Percentiles rank a stretch among this genome's conserved stretches.
phyloP scores from a whole-genome alignment of 2,888 invertebrate species.

The Eilema caniola region DNA sequence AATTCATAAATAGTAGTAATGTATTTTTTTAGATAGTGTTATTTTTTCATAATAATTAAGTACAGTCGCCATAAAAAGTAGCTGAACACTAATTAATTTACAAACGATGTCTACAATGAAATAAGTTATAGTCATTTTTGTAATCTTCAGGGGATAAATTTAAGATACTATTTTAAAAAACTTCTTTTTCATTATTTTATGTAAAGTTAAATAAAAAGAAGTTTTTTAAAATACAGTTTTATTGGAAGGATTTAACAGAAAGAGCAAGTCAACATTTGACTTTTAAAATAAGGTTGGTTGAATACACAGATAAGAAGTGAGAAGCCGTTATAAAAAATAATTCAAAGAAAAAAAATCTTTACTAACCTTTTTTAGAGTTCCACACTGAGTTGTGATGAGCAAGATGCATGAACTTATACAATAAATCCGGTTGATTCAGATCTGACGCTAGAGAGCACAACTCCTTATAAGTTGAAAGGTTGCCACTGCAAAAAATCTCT shows the following conservation, averaged over 20 bases:
- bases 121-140: too few relatives aligned
- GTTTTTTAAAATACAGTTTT: too few relatives aligned
- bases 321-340: background rate
- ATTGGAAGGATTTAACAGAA: background rate
- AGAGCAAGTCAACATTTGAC: background rate
- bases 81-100: background rate
- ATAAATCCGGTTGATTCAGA: constrained; percentile 97
- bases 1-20: background rate
- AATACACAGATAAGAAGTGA: too few relatives aligned
- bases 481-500: constrained; percentile 88
- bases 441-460: constrained; percentile 97
- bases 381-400: constrained; percentile 98
- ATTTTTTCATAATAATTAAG: background rate
- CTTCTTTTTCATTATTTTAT: too few relatives aligned
- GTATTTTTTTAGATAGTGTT: too few relatives aligned
- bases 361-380: constrained; percentile 94
- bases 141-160: too few relatives aligned
- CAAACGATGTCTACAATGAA: too few relatives aligned
- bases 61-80: background rate
- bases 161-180: too few relatives aligned
- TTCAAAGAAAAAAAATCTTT: background rate
- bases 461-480: constrained; percentile 97
- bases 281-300: too few relatives aligned
- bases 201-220: too few relatives aligned
- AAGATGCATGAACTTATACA: constrained; percentile 98